Percentiles rank a stretch among this genome's conserved stretches.
phyloP scores from a whole-genome alignment of 2,113 vertebrate species.

The Gyps fulvus region DNA sequence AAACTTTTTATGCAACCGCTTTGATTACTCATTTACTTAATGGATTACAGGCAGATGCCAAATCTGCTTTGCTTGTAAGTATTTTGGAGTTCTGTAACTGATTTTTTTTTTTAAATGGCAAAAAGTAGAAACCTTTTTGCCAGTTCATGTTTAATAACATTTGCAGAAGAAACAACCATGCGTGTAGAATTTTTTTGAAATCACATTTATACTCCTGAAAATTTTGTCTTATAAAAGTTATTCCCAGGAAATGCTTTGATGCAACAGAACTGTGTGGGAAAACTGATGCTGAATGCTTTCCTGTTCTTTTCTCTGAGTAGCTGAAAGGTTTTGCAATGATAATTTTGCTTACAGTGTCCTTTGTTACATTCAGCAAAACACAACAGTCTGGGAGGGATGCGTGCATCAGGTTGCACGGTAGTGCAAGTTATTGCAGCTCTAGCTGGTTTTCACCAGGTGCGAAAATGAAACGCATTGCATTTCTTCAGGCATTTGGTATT shows the following conservation, averaged over 20 bases:
- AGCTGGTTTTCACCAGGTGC: not conserved
- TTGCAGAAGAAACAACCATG: not conserved
- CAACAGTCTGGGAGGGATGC: not conserved
- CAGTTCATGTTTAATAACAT: not conserved
- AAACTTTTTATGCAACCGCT: not conserved
- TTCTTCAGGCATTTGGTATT: conserved; percentile 37
- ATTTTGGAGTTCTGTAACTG: not conserved
- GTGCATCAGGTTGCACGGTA: not conserved
- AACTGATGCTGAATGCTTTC: not conserved
- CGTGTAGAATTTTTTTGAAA: not conserved
- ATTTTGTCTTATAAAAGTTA: not conserved
- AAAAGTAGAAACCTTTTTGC: not conserved
- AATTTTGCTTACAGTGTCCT: not conserved
- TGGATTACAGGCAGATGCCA: not conserved
- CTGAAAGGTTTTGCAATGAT: conserved; percentile 30
- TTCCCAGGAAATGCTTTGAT: not conserved
- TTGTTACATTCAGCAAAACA: not conserved
- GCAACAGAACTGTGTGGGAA: not conserved
- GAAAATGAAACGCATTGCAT: not conserved
- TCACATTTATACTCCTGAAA: not conserved
- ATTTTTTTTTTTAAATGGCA: not conserved
- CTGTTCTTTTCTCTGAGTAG: not conserved
- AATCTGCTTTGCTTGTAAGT: not conserved
- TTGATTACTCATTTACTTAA: conserved; percentile 28
- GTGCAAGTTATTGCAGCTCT: not conserved